Conservation (phyloP, 2,113 vertebrate genomes). For the Pleuronectes platessa region DNA sequence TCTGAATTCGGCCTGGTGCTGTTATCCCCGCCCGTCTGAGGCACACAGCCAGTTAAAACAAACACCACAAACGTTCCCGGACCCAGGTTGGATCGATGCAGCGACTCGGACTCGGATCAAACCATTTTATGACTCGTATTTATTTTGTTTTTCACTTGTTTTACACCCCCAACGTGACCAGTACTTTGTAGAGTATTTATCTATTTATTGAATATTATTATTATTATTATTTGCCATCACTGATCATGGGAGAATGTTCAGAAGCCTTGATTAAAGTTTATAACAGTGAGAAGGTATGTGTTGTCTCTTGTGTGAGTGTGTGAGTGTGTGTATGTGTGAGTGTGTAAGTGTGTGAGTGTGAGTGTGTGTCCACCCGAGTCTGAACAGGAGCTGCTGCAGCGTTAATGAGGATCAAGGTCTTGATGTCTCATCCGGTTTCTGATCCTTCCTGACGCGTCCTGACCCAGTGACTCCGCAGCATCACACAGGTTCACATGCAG, state of each 20-base stretch:
- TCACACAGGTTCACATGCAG: too few species aligned
- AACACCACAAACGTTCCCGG: background rate
- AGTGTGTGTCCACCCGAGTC: background rate
- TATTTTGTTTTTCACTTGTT: too few species aligned
- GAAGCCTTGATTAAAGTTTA: conserved; percentile 52
- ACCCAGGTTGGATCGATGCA: background rate
- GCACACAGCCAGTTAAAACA: too few species aligned
- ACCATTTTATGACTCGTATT: too few species aligned
- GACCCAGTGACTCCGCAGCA: too few species aligned
- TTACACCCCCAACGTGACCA: background rate
- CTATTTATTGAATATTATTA: background rate
- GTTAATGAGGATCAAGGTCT: conserved; percentile 26
- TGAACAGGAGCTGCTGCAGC: background rate
- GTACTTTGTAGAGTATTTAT: conserved; percentile 17
- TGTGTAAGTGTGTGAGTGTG: too few species aligned
- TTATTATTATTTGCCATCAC: background rate
- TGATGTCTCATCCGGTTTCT: background rate
- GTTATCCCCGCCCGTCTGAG: conserved; percentile 5
- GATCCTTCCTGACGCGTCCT: background rate
- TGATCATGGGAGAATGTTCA: conserved; percentile 24
- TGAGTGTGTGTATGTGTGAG: too few species aligned
- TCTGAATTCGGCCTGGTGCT: background rate
- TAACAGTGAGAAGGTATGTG: background rate
- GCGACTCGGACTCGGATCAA: background rate
- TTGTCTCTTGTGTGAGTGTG: background rate